Percentiles rank a stretch among this genome's conserved stretches.
Evolutionary conservation across 2,797 vertebrate species (phyloP).

Genomic region (Benthosema pterotum): DNA sequence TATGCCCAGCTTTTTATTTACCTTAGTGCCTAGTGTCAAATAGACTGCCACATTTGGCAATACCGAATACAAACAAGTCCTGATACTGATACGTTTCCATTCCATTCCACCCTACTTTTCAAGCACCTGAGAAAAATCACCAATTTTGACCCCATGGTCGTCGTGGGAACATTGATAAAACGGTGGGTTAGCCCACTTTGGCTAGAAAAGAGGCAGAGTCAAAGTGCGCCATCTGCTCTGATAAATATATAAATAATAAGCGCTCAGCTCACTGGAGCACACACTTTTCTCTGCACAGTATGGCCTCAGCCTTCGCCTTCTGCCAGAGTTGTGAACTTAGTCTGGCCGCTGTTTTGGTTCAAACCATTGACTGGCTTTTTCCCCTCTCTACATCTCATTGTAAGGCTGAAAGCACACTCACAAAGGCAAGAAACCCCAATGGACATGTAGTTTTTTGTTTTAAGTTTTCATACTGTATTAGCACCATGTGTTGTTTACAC

Average conservation of each 20-base stretch:
- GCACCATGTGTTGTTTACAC: no score
- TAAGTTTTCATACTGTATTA: no score
- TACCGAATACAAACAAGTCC: no score
- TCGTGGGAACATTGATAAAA: not conserved
- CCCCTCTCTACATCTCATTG: constrained; percentile 1
- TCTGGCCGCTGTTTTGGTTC: constrained; percentile 35
- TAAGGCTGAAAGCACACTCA: constrained; percentile 5
- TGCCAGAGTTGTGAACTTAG: constrained; percentile 45
- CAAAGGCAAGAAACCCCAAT: no score
- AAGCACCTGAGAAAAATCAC: no score
- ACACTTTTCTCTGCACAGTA: constrained; percentile 44
- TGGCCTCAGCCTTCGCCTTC: constrained; percentile 51
- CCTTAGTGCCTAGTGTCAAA: no score
- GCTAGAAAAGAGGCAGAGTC: constrained; percentile 39
- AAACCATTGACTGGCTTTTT: constrained; percentile 15
- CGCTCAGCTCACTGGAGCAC: constrained; percentile 54
- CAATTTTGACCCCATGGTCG: no score
- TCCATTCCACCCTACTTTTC: no score
- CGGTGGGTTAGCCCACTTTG: constrained; percentile 27
- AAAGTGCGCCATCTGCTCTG: constrained; percentile 66
- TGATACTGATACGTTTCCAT: no score
- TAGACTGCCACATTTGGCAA: no score
- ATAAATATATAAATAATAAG: constrained; percentile 65
- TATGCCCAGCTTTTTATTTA: no score
- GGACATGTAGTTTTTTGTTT: no score